Percentiles rank a stretch among this genome's conserved stretches.
These are phyloP conservation scores for Plodia interpunctella DNA, from an alignment of 1,140 invertebrate genomes.

Conservation along the genomic window DNA sequence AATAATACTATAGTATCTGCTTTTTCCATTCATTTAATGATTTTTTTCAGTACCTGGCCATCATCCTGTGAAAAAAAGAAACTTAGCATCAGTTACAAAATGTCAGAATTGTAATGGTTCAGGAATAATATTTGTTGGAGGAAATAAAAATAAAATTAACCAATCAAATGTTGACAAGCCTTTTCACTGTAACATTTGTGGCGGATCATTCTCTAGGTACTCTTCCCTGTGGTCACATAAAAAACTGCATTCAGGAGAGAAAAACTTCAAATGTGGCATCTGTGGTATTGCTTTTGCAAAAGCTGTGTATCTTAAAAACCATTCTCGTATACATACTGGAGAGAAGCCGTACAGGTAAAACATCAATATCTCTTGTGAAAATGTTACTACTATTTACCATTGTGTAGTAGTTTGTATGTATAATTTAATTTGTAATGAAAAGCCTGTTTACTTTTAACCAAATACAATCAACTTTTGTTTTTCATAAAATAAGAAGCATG, in stretches of 20 bases:
- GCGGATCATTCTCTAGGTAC: slow-evolving; percentile 88
- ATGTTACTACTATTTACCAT: background rate
- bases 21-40: slow-evolving; percentile 10
- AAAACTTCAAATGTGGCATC: slow-evolving; percentile 94
- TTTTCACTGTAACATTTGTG: slow-evolving; percentile 92
- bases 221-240: slow-evolving; percentile 92
- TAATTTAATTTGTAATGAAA: too few relatives aligned
- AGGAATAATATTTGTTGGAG: slow-evolving; percentile 89
- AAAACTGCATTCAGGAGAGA: slow-evolving; percentile 90
- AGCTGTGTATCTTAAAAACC: slow-evolving; percentile 94
- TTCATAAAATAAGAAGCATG: too few relatives aligned
- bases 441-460: too few relatives aligned
- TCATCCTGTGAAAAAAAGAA: slow-evolving; percentile 89
- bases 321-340: slow-evolving; percentile 88
- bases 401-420: too few relatives aligned
- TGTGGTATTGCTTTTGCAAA: slow-evolving; percentile 96
- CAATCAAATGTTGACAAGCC: slow-evolving; percentile 83
- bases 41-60: slow-evolving; percentile 78
- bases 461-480: too few relatives aligned
- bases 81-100: slow-evolving; percentile 88
- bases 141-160: slow-evolving; percentile 73
- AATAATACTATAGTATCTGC: too few relatives aligned
- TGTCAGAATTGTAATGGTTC: slow-evolving; percentile 92
- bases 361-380: slow-evolving; percentile 7
- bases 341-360: slow-evolving; percentile 89